Base-by-base conservation (phyloP, 1,140 invertebrate genomes). In the Drosophila carrolli region DNA sequence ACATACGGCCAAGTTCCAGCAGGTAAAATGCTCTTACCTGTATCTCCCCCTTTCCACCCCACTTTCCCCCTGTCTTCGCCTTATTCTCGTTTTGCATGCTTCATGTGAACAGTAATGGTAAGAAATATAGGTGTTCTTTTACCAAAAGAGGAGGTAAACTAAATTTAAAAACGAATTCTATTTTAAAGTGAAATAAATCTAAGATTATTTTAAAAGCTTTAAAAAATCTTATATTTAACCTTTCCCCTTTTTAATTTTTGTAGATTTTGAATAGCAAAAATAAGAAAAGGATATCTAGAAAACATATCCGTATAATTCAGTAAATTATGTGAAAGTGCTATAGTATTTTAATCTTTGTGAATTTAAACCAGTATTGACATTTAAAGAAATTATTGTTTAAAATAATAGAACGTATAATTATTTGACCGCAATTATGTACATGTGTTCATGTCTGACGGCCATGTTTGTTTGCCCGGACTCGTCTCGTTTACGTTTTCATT, bases 401-500 rank as follows among this genome's bases (percentile, higher is more conserved):
- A n/a, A 10, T 0, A 13, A 5, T 8, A 48, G 9, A 9, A 29
- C 13, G 4, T 11, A 23, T 53, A 37, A 37, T 44, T 44, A 2
- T 2, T 37, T 51, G 23, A 19, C 38, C 65, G 3, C 19, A 14
- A 50, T 13, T 71, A 51, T 71, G 5, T 3, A 13, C 27, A 56
- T 68, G 51, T 48, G 44, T 37, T 53, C 50, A 57, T 75, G 72
- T 66, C 73, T 75, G 73, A 75, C 73, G 72, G 72, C 73, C 72
- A 76, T 77, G 62, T 77, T 77, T 76, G 72, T 75, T 75, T 46
- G 73, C 71, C 71, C 37, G 72, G 70, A 75, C 72, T 75, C 40
- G 61, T 71, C 67, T 71, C 65, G 46, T 48, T 58, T 75, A 44
- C 38, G 59, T 51, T 53, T 37, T 37, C 14, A 40, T 57, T 38